Conservation (phyloP, 2,888 invertebrate species). For the Apoderus coryli region DNA sequence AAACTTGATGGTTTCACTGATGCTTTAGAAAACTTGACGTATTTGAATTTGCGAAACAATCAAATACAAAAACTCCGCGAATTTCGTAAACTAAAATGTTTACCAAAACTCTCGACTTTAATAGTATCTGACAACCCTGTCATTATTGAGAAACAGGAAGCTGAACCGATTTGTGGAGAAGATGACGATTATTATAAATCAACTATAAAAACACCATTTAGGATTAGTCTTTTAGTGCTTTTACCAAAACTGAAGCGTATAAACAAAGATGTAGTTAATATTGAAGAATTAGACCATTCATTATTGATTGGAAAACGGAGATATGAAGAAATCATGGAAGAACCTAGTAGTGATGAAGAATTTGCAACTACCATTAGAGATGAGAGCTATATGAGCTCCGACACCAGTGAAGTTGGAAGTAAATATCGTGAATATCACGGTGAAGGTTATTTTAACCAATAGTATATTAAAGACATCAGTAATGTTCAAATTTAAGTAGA, state of each 20-base stretch:
- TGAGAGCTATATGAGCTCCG: too few species aligned
- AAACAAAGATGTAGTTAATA: slow-evolving; percentile 37
- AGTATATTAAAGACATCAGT: too few species aligned
- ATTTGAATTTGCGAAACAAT: slow-evolving; percentile 43
- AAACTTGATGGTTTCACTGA: slow-evolving; percentile 38
- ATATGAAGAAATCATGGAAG: slow-evolving; percentile 26
- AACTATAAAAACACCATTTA: slow-evolving; percentile 22
- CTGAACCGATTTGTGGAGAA: slow-evolving; percentile 14
- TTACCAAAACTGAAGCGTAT: slow-evolving; percentile 39
- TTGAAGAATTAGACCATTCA: slow-evolving; percentile 36
- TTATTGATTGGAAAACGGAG: slow-evolving; percentile 21
- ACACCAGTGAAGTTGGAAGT: too few species aligned
- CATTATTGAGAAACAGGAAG: slow-evolving; percentile 17
- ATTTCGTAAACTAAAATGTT: slow-evolving; percentile 37
- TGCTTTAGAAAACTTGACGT: slow-evolving; percentile 33
- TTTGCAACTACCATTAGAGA: too few species aligned
- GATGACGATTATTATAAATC: slow-evolving; percentile 23
- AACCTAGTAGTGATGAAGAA: slow-evolving; percentile 26
- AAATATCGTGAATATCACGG: too few species aligned
- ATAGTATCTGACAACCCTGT: slow-evolving; percentile 41
- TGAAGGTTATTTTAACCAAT: too few species aligned
- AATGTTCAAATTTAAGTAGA: too few species aligned
- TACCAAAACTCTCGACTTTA: slow-evolving; percentile 37
- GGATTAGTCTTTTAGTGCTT: slow-evolving; percentile 33
- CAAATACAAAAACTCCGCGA: slow-evolving; percentile 37